A percentile compares a stretch with the other conserved stretches of the same genome.
Conservation (phyloP, 2,888 invertebrate genomes). For the Cataglyphis livida region DNA sequence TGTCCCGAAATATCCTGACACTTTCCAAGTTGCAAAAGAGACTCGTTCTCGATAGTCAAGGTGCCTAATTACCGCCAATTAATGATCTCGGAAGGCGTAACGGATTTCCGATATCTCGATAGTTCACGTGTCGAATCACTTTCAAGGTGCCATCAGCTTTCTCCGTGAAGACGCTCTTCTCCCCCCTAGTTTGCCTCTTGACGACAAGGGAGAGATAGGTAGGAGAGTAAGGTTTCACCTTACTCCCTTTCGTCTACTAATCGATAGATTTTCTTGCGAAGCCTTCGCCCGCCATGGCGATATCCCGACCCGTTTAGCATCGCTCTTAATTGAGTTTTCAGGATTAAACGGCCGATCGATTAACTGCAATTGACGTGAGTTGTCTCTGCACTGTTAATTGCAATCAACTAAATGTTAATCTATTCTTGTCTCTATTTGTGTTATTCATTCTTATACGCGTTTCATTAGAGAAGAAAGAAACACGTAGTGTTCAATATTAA, state of each 20-base stretch:
- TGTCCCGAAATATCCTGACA: conserved; percentile 8
- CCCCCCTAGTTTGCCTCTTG: conserved; percentile 45
- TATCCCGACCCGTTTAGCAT: conserved; percentile 43
- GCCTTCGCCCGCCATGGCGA: conserved; percentile 39
- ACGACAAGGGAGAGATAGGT: conserved; percentile 25
- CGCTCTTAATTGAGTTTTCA: conserved; percentile 65
- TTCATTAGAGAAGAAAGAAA: neutral
- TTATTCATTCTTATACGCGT: neutral
- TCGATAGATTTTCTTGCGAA: conserved; percentile 59
- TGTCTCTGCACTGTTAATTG: conserved; percentile 21
- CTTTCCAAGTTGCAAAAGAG: conserved; percentile 15
- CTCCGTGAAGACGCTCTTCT: conserved; percentile 46
- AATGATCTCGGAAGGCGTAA: conserved; percentile 65
- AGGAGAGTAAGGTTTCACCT: conserved; percentile 38
- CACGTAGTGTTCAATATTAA: no score
- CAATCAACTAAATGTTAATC: neutral
- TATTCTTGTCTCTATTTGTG: neutral
- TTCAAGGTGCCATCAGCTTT: conserved; percentile 45
- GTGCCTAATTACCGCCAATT: conserved; percentile 43
- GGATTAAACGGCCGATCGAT: conserved; percentile 58
- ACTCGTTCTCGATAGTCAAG: conserved; percentile 5
- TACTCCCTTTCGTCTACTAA: conserved; percentile 44
- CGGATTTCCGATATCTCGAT: conserved; percentile 75
- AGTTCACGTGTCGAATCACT: conserved; percentile 67
- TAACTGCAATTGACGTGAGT: neutral